These are phyloP conservation scores for Helogale parvula DNA, from an alignment of 2,113 vertebrate genomes.

Conservation along the genomic window DNA sequence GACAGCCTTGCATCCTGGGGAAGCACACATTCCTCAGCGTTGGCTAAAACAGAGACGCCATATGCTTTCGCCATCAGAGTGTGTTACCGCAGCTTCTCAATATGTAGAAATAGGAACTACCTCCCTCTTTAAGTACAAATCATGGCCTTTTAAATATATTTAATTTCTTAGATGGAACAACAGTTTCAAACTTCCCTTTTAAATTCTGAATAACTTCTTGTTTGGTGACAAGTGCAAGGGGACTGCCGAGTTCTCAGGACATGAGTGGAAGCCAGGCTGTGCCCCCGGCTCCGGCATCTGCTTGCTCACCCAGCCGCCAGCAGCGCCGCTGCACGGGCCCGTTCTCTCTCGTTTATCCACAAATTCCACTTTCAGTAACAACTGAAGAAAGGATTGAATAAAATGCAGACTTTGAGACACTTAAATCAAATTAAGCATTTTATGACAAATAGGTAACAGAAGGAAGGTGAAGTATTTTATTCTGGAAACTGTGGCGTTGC, in stretches of 20 bases:
- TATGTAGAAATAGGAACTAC: background rate
- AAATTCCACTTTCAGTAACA: background rate
- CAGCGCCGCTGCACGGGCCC: fast-evolving
- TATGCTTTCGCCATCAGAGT: background rate
- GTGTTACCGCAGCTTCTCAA: too few species aligned
- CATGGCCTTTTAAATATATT: background rate
- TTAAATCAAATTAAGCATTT: background rate
- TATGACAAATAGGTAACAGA: background rate
- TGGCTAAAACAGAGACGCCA: too few species aligned
- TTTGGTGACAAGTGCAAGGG: background rate
- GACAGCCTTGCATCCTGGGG: fast-evolving
- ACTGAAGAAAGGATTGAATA: background rate
- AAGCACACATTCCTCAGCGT: background rate
- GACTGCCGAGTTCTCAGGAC: fast-evolving
- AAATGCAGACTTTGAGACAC: background rate
- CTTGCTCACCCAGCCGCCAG: fast-evolving
- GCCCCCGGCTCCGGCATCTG: fast-evolving
- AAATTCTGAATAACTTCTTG: background rate
- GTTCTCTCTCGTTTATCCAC: fast-evolving
- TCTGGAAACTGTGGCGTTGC: background rate
- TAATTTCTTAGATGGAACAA: background rate
- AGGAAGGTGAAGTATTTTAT: background rate
- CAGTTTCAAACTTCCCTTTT: background rate
- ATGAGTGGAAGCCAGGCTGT: background rate
- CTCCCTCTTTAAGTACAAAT: background rate